Base-by-base conservation (phyloP, 2,797 vertebrate species). In the Tragelaphus eurycerus region DNA sequence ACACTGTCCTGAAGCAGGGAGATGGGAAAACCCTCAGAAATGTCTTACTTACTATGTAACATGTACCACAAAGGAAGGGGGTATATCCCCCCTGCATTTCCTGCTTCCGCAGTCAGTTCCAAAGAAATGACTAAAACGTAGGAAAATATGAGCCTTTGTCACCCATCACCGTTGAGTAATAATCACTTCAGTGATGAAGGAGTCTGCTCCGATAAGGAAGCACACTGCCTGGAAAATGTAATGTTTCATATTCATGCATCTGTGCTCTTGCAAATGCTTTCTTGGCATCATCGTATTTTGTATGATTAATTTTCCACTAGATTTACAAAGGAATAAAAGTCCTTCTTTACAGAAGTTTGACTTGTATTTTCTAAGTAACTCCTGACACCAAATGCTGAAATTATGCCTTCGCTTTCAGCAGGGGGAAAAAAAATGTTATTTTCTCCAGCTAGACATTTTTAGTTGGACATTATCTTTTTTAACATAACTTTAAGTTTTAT, bases 271-370 rank as follows among this genome's bases (percentile, higher is more conserved):
- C 89, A 90, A 93, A 97, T 78, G 88, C 60, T 86, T 96, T 86
- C 86, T 95, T 96, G 90, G 92, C 95, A 93, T 82, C 67, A 52
- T 74, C 3, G 1, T 78, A 83, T 89, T 96, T 81, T 78, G 23
- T 86, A 27, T 90, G 95, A 96, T 98, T 97, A 96, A 96, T 96
- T 98, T 95, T 95, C 97, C 86, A 74, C 54, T 67, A 97, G 74
- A 95, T 85, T 97, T 95, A 93, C 86, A 95, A 97, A 93, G 55
- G 46, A 95, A 92, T 81, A 90, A 90, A 95, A 96, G 74, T 54
- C 17, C 34, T 71, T 60, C n/a, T 94, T 96, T 95, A 86, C 76
- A 59, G 88, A 96, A 74, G 52, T 78, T 93, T 64, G 89, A 87
- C 48, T 93, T 95, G 7, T 43, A 60, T 87, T 93, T 97, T 95